Evolutionary conservation across 2,888 invertebrate species (phyloP), one percentile per base, ranked within the genome.

Genomic region (Tipula confusa): DNA sequence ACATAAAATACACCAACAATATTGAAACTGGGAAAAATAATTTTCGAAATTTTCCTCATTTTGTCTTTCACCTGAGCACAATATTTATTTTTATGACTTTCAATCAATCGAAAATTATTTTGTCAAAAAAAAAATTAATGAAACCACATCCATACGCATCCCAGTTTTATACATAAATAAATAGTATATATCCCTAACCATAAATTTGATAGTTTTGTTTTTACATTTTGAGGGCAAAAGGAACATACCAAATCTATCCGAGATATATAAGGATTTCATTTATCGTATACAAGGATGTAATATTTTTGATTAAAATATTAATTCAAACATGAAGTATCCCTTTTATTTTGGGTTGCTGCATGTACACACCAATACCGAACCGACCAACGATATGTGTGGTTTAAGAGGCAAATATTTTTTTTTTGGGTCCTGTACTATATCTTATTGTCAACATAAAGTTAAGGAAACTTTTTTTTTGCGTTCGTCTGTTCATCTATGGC

Each of bases 11-110:
- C 64, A 24, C 18, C 24, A 64, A 24, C 64, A 24, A 64, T 3
- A 24, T 24, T 3, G 24, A 13, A 64, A 64, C 64, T n/a, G 24
- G 24, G 24, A 24, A n/a, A n/a, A 64, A 24, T 43, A 36, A n/a
- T 43, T 43, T 15, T 43, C 18, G 1, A 64, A 64, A 24, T 9
- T 64, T 64, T 24, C 64, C 64, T 64, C 64, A 64, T 64, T 64
- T 64, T 64, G 64, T 64, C 9, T 64, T 64, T 24, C 64, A 64
- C 64, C 64, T 64, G 64, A 64, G 64, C 64, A 64, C 64, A 64
- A 64, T 64, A 64, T 64, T 64, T 64, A 64, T 64, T 64, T 64
- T 64, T 64, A 64, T 64, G 64, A 64, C 64, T 64, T 64, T 64
- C 64, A 64, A 64, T 64, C 64, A 64, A 64, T 64, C 64, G 64